These are phyloP conservation scores for Halcyon smyrnensis DNA, from an alignment of 2,797 vertebrate genomes.

Conservation along the genomic window DNA sequence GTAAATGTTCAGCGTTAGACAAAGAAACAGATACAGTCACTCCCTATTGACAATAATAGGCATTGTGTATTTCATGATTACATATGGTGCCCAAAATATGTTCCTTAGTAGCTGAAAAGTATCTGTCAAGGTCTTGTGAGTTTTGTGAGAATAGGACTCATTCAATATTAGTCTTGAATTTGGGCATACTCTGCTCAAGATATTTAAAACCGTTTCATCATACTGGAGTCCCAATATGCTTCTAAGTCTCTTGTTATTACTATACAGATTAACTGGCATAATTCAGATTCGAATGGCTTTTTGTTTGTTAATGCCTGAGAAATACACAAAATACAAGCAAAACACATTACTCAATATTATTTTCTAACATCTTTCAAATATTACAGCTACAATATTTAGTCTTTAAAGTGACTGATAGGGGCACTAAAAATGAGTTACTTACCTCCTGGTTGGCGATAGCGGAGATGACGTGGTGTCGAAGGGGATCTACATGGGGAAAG, in stretches of 20 bases:
- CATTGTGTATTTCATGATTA: neutral
- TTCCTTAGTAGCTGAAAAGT: neutral
- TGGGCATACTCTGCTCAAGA: neutral
- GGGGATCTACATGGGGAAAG: slow-evolving; percentile 92
- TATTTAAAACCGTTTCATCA: slow-evolving; percentile 16
- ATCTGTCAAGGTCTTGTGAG: neutral
- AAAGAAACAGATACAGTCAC: slow-evolving; percentile 18
- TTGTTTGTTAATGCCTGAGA: neutral
- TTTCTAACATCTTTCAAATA: neutral
- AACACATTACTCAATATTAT: neutral
- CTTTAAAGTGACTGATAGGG: neutral
- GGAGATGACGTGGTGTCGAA: slow-evolving; percentile 93
- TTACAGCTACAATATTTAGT: neutral
- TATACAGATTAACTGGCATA: neutral
- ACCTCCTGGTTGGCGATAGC: slow-evolving; percentile 93
- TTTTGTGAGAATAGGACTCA: slow-evolving; percentile 1
- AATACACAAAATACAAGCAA: neutral
- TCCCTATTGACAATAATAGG: neutral
- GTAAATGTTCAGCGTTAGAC: slow-evolving; percentile 24
- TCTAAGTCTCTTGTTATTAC: neutral
- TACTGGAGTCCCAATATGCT: neutral
- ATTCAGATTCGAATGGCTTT: neutral
- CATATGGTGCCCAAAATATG: neutral
- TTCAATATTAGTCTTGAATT: slow-evolving; percentile 1
- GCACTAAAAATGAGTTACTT: neutral